Evolutionary conservation across 2,888 invertebrate species (phyloP).

Genomic region (Netelia melanura): DNA sequence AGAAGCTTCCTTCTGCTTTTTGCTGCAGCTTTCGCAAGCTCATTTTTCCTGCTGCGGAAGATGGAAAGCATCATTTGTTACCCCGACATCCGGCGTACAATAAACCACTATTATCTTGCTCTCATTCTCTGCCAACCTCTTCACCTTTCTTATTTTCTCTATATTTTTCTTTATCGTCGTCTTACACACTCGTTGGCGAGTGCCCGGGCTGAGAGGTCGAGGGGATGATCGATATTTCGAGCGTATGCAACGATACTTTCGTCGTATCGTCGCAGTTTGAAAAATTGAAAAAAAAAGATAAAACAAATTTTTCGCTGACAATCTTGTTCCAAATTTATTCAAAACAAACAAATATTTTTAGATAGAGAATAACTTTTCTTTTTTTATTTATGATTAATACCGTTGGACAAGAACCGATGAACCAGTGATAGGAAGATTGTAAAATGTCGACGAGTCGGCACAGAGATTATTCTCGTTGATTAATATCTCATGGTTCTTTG

Average conservation of each 20-base stretch:
- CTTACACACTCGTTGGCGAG: slow-evolving; percentile 17
- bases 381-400: not conserved
- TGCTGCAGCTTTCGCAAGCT: slow-evolving; percentile 30
- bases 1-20: slow-evolving; percentile 11
- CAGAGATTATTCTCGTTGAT: not conserved
- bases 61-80: slow-evolving; percentile 59
- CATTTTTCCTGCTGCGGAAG: slow-evolving; percentile 37
- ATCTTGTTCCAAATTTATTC: too few species aligned
- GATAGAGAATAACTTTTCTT: not conserved
- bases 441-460: not conserved
- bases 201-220: slow-evolving; percentile 7
- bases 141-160: slow-evolving; percentile 17
- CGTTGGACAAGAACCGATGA: not conserved
- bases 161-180: slow-evolving; percentile 34
- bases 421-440: not conserved
- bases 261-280: too few species aligned
- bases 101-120: slow-evolving; percentile 52
- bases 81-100: slow-evolving; percentile 48
- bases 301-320: not conserved
- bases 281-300: not conserved
- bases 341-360: too few species aligned
- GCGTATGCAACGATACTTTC: not conserved
- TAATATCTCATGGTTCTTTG: not conserved
- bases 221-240: slow-evolving; percentile 54
- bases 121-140: slow-evolving; percentile 37